Conservation (phyloP, 2,888 invertebrate species). For the Oscheius sp. region DNA sequence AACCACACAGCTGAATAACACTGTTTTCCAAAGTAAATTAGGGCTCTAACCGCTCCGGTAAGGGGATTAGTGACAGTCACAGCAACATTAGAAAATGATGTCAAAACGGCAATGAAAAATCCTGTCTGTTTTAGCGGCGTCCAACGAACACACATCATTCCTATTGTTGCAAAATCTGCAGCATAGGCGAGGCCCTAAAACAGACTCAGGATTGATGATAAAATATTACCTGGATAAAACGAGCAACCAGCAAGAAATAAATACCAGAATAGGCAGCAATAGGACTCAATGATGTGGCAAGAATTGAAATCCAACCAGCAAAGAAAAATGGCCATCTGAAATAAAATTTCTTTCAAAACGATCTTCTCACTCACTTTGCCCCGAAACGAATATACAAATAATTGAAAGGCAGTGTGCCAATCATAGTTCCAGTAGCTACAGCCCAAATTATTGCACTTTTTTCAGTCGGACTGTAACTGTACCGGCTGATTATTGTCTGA, state of each 20-base stretch:
- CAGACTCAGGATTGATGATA: background rate
- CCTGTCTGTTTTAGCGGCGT: conserved; percentile 61
- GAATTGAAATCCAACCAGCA: conserved; percentile 46
- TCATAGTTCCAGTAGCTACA: conserved; percentile 61
- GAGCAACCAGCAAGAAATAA: conserved; percentile 39
- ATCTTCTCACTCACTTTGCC: conserved; percentile 47
- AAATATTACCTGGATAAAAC: conserved; percentile 44
- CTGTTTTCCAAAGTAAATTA: background rate
- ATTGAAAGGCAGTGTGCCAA: conserved; percentile 63
- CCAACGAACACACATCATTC: conserved; percentile 57
- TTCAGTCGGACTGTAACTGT: conserved; percentile 54
- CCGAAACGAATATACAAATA: conserved; percentile 57
- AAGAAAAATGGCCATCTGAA: conserved; percentile 54
- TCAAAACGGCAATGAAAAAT: conserved; percentile 62
- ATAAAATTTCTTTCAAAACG: background rate
- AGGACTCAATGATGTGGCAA: conserved; percentile 50
- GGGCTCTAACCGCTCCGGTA: conserved; percentile 46
- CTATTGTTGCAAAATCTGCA: conserved; percentile 61
- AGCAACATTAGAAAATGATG: conserved; percentile 62
- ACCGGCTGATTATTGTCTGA: conserved; percentile 41
- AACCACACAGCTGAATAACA: conserved; percentile 23
- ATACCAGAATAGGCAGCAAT: conserved; percentile 42
- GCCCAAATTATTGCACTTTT: conserved; percentile 62
- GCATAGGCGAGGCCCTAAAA: conserved; percentile 50
- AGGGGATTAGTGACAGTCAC: conserved; percentile 58